Evolutionary conservation across 2,113 vertebrate genomes (phyloP), one percentile per base, ranked within the genome.

Genomic region (Amblyornis subalaris): DNA sequence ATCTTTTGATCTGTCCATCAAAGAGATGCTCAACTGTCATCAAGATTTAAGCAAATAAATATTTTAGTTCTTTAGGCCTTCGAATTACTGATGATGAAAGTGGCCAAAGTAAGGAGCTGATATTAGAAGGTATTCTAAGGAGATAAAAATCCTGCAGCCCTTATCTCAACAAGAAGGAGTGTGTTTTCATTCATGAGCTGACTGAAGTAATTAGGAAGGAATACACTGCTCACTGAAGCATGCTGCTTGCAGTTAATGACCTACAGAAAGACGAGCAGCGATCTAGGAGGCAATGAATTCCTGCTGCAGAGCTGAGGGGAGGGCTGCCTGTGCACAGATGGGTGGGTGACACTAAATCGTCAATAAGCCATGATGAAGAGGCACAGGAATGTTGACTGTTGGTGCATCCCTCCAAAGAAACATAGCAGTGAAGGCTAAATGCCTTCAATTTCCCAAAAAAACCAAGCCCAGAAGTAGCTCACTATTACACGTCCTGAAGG

Each of bases 151-250:
- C 57, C 50, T 75, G 14, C n/a, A n/a, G 8, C 29, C 78, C 50
- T 73, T 44, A 9, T 79, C 57, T 89, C 38, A 58, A 50, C 20
- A 82, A 78, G 47, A 89, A 76, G 36, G n/a, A 65, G 25, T 48
- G 5, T 42, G 18, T 85, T 88, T 92, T 77, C 73, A 54, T 79
- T 83, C n/a, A 22, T 57, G 35, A 53, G 12, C 51, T 64, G 48
- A 70, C 67, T 82, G 38, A 88, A 83, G 64, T 44, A 95, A 89
- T 92, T 89, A 88, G 58, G 73, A 71, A 74, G 28, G 61, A 90
- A 81, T 72, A 53, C 7, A 29, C 15, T 77, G 45, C 54, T 11
- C 7, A 58, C 29, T 84, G 70, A 67, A 91, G 48, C 48, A 14
- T 45, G 44, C 7, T 88, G 10, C 71, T 80, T 53, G 14, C 22